These are phyloP conservation scores for Synergus umbraculus DNA, from an alignment of 2,888 invertebrate genomes.

Conservation along the genomic window DNA sequence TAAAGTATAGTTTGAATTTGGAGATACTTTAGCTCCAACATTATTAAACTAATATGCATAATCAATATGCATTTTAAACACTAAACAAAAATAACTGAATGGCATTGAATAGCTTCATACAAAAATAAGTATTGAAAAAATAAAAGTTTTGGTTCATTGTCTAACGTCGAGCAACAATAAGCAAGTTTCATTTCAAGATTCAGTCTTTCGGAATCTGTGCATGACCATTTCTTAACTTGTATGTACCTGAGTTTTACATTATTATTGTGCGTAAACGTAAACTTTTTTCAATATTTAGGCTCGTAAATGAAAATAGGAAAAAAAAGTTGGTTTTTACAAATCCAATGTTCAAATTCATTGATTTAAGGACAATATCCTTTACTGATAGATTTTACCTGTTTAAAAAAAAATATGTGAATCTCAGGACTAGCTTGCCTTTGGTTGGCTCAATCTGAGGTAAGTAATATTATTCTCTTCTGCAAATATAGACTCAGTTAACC, in stretches of 20 bases:
- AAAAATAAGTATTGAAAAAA: neutral
- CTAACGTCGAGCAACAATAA: neutral
- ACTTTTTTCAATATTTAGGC: neutral
- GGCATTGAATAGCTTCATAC: neutral
- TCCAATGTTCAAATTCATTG: neutral
- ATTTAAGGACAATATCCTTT: too few relatives aligned
- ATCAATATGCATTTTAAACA: neutral
- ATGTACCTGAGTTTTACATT: neutral
- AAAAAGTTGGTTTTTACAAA: neutral
- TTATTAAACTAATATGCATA: neutral
- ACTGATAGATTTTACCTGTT: too few relatives aligned
- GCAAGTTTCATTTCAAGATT: neutral
- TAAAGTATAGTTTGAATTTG: constrained; percentile 8
- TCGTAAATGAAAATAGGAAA: neutral
- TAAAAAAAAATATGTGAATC: too few relatives aligned
- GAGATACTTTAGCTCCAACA: neutral
- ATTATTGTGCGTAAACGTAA: neutral
- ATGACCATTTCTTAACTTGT: too few relatives aligned
- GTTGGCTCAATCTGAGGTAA: neutral
- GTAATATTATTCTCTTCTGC: neutral
- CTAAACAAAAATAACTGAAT: neutral
- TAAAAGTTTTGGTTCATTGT: neutral
- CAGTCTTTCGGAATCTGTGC: too few relatives aligned
- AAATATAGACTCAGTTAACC: too few relatives aligned
- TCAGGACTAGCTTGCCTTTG: neutral